Evolutionary conservation across 1,140 invertebrate genomes (phyloP), one percentile per base, ranked within the genome.

Genomic region (Proctacanthus coquilletti): DNA sequence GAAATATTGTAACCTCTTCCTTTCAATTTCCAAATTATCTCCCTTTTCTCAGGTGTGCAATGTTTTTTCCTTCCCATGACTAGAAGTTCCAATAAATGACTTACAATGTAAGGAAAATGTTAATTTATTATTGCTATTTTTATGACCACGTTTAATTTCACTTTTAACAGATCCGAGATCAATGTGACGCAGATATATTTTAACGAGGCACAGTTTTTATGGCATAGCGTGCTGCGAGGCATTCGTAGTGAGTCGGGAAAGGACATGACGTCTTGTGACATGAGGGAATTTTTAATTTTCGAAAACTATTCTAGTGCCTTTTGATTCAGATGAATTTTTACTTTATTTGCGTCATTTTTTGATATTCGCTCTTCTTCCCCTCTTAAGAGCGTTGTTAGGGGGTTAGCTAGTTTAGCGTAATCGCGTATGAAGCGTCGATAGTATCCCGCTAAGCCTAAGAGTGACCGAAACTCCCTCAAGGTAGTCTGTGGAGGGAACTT

Each of bases 231-330:
- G 37, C 18, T 40, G 35, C 6, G 35, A 42, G 2, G 51, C 52
- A 21, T 55, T 49, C 0, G 42, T 52, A 0, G 47, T 47, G 5
- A 56, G 36, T 9, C 42, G 43, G 31, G 55, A 55, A 43, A 43
- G 40, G 44, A 43, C 14, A 66, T 41, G 18, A 65, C 41, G 3
- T 53, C 54, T 17, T 58, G 45, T 17, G 25, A 21, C 15, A 30
- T 30, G 10, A 49, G 25, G 11, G 38, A 32, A 0, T 38, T 32
- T 34, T 53, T 52, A 3, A 52, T 17, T 8, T 45, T 34, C 6
- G 36, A 17, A 33, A 57, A 49, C 8, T 43, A 48, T n/a, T 38
- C 8, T 20, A 45, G 17, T 32, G 42, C 43, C n/a, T 40, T 21
- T 20, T 40, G 15, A 5, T 43, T 36, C 52, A 61, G 11, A 39